These are phyloP conservation scores for Calliopsis andreniformis DNA, from an alignment of 1,140 invertebrate species.

Conservation along the genomic window DNA sequence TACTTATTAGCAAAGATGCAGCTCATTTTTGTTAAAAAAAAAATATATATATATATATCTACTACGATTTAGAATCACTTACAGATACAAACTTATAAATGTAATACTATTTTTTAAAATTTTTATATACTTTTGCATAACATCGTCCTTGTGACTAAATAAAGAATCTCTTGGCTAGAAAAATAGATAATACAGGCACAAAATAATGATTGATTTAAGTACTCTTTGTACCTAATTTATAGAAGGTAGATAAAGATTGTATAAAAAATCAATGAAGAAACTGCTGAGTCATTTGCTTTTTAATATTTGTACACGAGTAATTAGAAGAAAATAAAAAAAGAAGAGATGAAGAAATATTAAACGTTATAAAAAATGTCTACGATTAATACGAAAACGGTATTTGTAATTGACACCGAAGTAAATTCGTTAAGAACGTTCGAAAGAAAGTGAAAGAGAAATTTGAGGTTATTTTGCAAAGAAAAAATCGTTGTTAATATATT, in stretches of 20 bases:
- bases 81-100: neutral
- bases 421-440: neutral
- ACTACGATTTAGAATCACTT: neutral
- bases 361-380: neutral
- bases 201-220: too few species aligned
- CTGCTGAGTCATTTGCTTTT: constrained; percentile 36
- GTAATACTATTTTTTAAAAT: neutral
- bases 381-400: neutral
- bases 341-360: too few species aligned
- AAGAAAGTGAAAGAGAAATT: constrained; percentile 28
- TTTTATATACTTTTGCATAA: too few species aligned
- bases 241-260: neutral
- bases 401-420: neutral
- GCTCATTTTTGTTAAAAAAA: neutral
- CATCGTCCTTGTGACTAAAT: neutral
- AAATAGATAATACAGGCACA: too few species aligned
- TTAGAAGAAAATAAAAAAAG: neutral
- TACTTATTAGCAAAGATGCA: neutral
- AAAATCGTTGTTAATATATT: neutral
- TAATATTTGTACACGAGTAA: neutral
- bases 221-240: neutral
- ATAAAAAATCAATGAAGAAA: neutral
- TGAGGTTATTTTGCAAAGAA: constrained; percentile 56
- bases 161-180: too few species aligned
- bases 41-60: neutral